Base-by-base conservation (phyloP, 1,140 invertebrate species). In the Drosophila arawakana region DNA sequence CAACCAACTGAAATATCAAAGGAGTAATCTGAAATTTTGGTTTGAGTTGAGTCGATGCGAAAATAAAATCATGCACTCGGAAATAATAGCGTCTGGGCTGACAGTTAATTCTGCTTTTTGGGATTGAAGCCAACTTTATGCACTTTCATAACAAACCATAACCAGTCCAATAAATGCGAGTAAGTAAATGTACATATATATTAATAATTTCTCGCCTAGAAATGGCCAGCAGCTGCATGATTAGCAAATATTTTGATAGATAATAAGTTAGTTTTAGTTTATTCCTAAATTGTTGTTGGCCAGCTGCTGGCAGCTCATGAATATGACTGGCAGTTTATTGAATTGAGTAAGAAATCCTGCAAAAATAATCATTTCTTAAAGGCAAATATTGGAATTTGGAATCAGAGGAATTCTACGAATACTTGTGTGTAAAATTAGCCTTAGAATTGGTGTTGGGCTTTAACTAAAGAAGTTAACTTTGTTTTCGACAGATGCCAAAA, bases 31-130 rank as follows among this genome's bases (percentile, higher is more conserved):
- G 21, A 55, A 39, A 18, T 13, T 4, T 6, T n/a, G 46, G 71
- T 59, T 37, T 13, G 18, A 35, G 49, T 34, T 30, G 6, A 30
- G 58, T 63, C 63, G 59, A 62, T 44, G 58, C 25, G 73, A 78
- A 85, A 91, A 82, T 83, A 91, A 91, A 91, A 90, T 83, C 89
- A 91, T 91, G 84, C 81, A 78, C 66, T 90, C 68, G 89, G 89
- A 91, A 91, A 91, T 90, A 91, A 91, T 91, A 91, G 75, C 85
- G 90, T 91, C 90, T 91, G 86, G 77, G 71, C 63, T 80, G 57
- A 69, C 76, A 66, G 44, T 84, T 70, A 72, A 88, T 78, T 78
- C 55, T 67, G 63, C 25, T 10, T 43, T 54, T 30, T 73, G 58
- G 63, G 54, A 66, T 44, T 60, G 61, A 13, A 50, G 70, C 80